These are phyloP conservation scores for Neodiprion pinetum DNA, from an alignment of 1,140 invertebrate genomes.

Conservation along the genomic window DNA sequence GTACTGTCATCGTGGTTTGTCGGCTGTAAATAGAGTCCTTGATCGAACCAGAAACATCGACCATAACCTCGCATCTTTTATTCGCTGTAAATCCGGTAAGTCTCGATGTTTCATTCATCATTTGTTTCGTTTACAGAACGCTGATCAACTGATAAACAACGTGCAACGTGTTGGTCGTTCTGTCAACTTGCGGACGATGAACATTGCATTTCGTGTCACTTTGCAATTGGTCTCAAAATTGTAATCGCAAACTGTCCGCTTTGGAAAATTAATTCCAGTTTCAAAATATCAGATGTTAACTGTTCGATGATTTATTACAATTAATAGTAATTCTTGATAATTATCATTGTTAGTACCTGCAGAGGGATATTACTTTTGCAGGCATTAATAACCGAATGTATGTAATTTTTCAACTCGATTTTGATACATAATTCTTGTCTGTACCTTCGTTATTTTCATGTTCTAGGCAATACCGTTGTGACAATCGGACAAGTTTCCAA, in stretches of 20 bases:
- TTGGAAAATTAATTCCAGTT: no score
- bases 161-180: neutral
- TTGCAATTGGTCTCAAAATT: no score
- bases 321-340: no score
- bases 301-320: no score
- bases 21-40: neutral
- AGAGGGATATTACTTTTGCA: no score
- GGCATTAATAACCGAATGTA: no score
- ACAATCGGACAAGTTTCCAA: constrained; percentile 81
- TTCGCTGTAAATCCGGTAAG: constrained; percentile 47
- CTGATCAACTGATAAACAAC: neutral
- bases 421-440: no score
- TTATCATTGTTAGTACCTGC: no score
- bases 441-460: constrained; percentile 14
- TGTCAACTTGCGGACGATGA: neutral
- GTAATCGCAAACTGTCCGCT: no score
- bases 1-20: neutral
- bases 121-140: neutral
- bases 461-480: constrained; percentile 57
- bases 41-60: neutral
- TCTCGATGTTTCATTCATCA: neutral
- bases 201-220: no score
- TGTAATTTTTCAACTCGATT: no score
- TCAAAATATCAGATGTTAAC: no score
- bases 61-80: constrained; percentile 5